Conservation (phyloP, 2,888 invertebrate genomes). For the Cerceris ruficornis region DNA sequence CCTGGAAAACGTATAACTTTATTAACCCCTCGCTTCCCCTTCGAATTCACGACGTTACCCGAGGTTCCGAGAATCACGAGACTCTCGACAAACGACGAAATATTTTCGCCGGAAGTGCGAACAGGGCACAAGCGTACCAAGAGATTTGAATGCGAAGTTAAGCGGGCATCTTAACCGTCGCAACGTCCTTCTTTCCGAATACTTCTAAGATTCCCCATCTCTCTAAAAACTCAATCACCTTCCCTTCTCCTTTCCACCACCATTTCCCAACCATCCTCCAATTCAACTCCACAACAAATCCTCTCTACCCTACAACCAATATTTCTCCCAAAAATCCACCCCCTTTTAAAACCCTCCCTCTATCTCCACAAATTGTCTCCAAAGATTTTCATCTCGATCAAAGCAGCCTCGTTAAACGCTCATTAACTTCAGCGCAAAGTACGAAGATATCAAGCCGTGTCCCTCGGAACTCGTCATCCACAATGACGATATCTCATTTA, state of each 20-base stretch:
- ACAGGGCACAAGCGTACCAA: conserved; percentile 51
- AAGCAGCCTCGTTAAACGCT: too few species aligned
- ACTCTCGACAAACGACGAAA: not conserved
- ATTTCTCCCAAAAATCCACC: too few species aligned
- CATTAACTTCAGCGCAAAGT: too few species aligned
- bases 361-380: too few species aligned
- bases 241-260: not conserved
- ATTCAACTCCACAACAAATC: too few species aligned
- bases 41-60: not conserved
- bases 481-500: not conserved
- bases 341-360: too few species aligned
- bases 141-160: conserved; percentile 81
- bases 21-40: not conserved
- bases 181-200: conserved; percentile 51
- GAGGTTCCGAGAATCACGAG: not conserved
- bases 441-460: not conserved
- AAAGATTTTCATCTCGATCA: too few species aligned
- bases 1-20: too few species aligned
- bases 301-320: too few species aligned
- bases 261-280: too few species aligned
- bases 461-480: not conserved
- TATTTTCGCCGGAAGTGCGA: conserved; percentile 49
- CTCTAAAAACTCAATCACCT: not conserved
- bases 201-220: conserved; percentile 21
- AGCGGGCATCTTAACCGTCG: conserved; percentile 77